phyloP scores from a whole-genome alignment of 2,797 vertebrate species.

The Alca torda region DNA sequence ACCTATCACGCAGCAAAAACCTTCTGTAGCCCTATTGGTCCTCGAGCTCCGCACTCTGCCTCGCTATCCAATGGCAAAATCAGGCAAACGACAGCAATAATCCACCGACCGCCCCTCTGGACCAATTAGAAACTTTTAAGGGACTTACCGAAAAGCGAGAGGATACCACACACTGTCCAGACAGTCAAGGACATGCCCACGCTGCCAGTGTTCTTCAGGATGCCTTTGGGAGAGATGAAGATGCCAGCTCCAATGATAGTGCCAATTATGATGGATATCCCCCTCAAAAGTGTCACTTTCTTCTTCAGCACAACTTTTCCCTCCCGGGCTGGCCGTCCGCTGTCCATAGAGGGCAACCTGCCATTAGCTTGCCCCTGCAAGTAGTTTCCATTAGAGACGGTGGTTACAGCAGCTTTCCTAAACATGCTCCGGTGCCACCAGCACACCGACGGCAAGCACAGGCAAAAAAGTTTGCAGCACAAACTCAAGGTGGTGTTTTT shows the following conservation, averaged over 20 bases:
- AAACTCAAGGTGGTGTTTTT: not conserved
- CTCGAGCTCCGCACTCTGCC: not conserved
- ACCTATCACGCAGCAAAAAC: not conserved
- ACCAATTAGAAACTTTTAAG: conserved; percentile 45
- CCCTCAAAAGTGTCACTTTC: conserved; percentile 92
- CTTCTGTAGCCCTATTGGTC: conserved; percentile 16
- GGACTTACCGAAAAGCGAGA: conserved; percentile 94
- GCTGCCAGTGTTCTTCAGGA: conserved; percentile 90
- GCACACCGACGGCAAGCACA: not conserved
- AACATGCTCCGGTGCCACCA: conserved; percentile 77
- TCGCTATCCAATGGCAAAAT: conserved; percentile 44
- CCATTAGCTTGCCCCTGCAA: conserved; percentile 53
- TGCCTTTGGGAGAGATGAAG: conserved; percentile 96
- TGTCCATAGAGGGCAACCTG: conserved; percentile 49
- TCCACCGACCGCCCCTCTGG: not conserved
- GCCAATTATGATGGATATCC: conserved; percentile 92
- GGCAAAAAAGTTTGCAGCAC: conserved; percentile 34
- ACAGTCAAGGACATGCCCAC: conserved; percentile 91
- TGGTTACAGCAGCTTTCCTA: conserved; percentile 71
- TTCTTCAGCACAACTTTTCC: conserved; percentile 86
- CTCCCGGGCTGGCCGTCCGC: not conserved
- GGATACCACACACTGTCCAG: conserved; percentile 90
- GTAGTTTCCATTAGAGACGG: conserved; percentile 63
- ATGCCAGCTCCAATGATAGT: conserved; percentile 96
- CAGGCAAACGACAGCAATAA: not conserved